Conservation (phyloP, 2,797 vertebrate species). For the Lagodon rhomboides region DNA sequence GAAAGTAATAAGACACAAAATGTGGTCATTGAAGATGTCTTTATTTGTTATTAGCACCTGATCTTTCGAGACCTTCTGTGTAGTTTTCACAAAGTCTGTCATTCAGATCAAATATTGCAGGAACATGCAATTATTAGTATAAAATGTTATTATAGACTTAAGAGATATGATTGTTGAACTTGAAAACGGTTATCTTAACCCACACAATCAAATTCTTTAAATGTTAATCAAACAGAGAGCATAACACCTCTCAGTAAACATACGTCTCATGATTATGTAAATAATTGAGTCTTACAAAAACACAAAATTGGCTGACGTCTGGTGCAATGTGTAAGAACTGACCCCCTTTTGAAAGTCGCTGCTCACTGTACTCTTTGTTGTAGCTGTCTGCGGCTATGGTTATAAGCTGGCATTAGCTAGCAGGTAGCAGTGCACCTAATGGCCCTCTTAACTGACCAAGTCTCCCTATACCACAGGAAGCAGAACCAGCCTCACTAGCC, state of each 20-base stretch:
- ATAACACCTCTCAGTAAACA: not conserved
- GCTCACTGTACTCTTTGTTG: too few relatives aligned
- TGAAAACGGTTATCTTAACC: not conserved
- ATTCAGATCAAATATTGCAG: constrained; percentile 43
- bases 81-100: constrained; percentile 28
- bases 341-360: too few relatives aligned
- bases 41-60: constrained; percentile 61
- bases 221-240: constrained; percentile 10
- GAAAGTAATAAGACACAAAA: constrained; percentile 2
- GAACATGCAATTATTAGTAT: constrained; percentile 48
- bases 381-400: too few relatives aligned
- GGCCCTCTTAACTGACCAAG: too few relatives aligned
- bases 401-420: too few relatives aligned
- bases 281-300: constrained; percentile 19
- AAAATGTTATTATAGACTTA: constrained; percentile 30
- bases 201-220: not conserved
- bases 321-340: not conserved
- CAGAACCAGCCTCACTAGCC: too few relatives aligned
- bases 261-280: not conserved
- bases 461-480: too few relatives aligned
- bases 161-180: constrained; percentile 7
- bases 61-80: constrained; percentile 31
- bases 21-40: constrained; percentile 13
- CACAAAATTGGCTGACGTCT: constrained; percentile 6
- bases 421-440: too few relatives aligned